A percentile compares a stretch with the other conserved stretches of the same genome.
Conservation (phyloP, 1,140 invertebrate species). For the Drosophila sechellia region DNA sequence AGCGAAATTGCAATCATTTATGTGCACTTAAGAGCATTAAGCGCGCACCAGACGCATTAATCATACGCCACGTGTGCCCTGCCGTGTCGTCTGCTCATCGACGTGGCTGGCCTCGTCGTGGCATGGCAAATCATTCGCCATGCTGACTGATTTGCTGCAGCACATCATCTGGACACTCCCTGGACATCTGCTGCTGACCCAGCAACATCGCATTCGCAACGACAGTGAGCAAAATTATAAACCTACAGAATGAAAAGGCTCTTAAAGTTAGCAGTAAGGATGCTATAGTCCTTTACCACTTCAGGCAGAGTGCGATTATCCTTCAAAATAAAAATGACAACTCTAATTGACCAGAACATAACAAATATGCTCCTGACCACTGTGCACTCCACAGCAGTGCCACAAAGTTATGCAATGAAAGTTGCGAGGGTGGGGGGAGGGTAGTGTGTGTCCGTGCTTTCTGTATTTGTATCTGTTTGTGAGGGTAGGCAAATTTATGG, state of each 20-base stretch:
- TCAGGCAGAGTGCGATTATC: too few species aligned
- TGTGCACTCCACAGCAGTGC: constrained; percentile 15
- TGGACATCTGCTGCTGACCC: constrained; percentile 24
- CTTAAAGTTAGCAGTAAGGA: too few species aligned
- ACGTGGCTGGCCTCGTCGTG: constrained; percentile 13
- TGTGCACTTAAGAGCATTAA: constrained; percentile 65
- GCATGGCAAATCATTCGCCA: constrained; percentile 35
- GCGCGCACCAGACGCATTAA: constrained; percentile 59
- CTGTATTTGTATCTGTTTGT: constrained; percentile 32
- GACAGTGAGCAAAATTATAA: not conserved
- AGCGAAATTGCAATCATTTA: constrained; percentile 51
- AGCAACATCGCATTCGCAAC: constrained; percentile 15
- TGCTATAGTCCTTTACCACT: too few species aligned
- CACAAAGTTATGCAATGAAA: constrained; percentile 58
- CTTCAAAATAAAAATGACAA: not conserved
- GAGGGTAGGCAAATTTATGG: constrained; percentile 46
- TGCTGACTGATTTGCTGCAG: constrained; percentile 57
- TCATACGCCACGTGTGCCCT: constrained; percentile 57
- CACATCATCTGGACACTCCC: not conserved
- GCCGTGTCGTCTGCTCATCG: constrained; percentile 46
- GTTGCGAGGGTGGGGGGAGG: constrained; percentile 2
- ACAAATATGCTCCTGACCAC: not conserved
- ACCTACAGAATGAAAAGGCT: too few species aligned
- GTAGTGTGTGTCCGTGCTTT: constrained; percentile 30
- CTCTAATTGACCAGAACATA: not conserved